Evolutionary conservation across 1,140 invertebrate species (phyloP).

Genomic region (Pygmarrhopalites habei): DNA sequence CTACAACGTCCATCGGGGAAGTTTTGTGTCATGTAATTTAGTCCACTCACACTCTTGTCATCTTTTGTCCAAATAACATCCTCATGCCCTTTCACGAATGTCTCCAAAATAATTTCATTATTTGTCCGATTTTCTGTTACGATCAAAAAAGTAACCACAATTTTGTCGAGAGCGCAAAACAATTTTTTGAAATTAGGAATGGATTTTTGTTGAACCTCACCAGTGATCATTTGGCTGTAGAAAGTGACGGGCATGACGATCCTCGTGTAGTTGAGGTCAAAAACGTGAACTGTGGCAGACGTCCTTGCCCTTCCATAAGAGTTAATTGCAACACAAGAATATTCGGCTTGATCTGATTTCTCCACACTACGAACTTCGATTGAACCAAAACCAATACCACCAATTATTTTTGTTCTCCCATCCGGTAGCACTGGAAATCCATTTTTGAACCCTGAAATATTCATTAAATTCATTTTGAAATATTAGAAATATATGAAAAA

Average conservation of each 20-base stretch:
- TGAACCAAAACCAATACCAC: conserved; percentile 10
- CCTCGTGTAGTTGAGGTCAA: conserved; percentile 1
- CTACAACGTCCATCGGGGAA: background rate
- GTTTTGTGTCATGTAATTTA: background rate
- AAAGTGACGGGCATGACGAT: background rate
- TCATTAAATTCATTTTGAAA: too few relatives aligned
- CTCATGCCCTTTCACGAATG: conserved; percentile 12
- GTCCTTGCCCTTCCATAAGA: conserved; percentile 8
- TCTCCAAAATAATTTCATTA: conserved; percentile 10
- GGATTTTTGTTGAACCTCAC: background rate
- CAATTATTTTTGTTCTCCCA: background rate
- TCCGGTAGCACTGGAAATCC: conserved; percentile 1
- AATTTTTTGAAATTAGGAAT: too few relatives aligned
- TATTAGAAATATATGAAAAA: too few relatives aligned
- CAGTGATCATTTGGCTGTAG: conserved; percentile 16
- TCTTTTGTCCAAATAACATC: conserved; percentile 6
- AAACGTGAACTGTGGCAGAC: conserved; percentile 4
- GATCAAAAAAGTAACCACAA: background rate
- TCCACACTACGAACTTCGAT: conserved; percentile 5
- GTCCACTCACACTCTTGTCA: background rate
- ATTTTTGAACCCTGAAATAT: conserved; percentile 6
- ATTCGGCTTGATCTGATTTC: conserved; percentile 10
- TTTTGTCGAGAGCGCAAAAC: background rate
- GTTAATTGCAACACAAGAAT: conserved; percentile 6
- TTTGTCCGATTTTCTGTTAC: conserved; percentile 6